Evolutionary conservation across 2,797 vertebrate species (phyloP), one percentile per base, ranked within the genome.

Genomic region (Botia kubotai): DNA sequence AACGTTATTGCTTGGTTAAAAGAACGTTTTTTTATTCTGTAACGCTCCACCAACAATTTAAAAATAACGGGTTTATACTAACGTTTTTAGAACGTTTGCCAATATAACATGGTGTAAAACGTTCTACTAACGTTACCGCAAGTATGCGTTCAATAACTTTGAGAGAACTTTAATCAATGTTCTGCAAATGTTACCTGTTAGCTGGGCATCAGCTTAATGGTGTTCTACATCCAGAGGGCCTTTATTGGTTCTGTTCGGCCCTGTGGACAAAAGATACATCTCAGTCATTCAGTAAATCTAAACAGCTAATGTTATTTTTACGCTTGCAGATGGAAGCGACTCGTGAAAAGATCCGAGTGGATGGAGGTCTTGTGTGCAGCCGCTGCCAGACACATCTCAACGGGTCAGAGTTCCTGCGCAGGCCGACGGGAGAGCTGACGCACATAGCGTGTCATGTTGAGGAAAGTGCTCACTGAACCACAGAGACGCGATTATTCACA

Each of bases 381-480:
- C 86, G 83, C 52, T 93, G 92, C 84, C 90, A 84, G 57, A 63
- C 62, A 77, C 76, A 85, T 62, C 71, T 94, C 8, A 73, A 72
- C 14, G 87, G 88, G 63, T 83, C 90, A 2, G 81, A 88, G 80
- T 93, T 93, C 80, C 80, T 86, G 66, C 74, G 77, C 68, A 87
- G 79, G 77, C 81, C 83, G 10, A 65, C 62, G 0, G 92, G 93
- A 8, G 90, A 93, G 43, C 86, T 92, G 66, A 82, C 89, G 77
- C 92, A 94, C 87, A 85, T 76, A 3, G 77, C 81, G 83, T 94
- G 92, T 82, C 92, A 89, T 81, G 17, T 14, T 29, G 69, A 65
- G 23, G 46, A 71, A 36, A 69, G 71, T 46, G 29, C 19, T 58
- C 7, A 0, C 78, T 80, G 68, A 84, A 52, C n/a, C 60, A 66